phyloP scores from a whole-genome alignment of 2,113 vertebrate species.

The Dipodomys stephensi region DNA sequence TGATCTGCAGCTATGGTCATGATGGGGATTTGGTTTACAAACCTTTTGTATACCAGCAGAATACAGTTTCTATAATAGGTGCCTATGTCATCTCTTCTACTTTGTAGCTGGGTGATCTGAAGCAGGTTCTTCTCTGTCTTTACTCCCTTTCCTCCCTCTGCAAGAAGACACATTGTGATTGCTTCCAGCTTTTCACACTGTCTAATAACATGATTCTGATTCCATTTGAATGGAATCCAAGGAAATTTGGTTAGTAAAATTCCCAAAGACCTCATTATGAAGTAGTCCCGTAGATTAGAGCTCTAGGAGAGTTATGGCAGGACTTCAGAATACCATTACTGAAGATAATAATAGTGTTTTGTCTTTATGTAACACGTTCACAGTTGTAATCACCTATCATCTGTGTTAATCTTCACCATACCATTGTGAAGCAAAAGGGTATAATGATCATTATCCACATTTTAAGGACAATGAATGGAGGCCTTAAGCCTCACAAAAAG shows the following conservation, averaged over 20 bases:
- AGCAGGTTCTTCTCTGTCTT: neutral
- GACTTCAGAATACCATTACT: constrained; percentile 70
- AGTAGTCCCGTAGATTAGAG: constrained; percentile 42
- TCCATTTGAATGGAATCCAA: constrained; percentile 66
- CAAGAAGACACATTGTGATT: constrained; percentile 51
- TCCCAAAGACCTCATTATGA: constrained; percentile 70
- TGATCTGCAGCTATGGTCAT: neutral
- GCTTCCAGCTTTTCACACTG: neutral
- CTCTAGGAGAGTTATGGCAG: constrained; percentile 54
- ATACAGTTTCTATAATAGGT: neutral
- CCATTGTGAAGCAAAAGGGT: constrained; percentile 50
- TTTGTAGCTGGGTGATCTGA: neutral
- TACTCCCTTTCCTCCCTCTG: neutral
- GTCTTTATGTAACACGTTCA: constrained; percentile 70
- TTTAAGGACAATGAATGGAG: constrained; percentile 48
- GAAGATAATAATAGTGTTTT: constrained; percentile 73
- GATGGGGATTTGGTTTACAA: neutral
- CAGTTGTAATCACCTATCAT: constrained; percentile 73
- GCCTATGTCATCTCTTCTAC: neutral
- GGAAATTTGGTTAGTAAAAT: constrained; percentile 65
- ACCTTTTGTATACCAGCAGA: neutral
- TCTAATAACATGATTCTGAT: constrained; percentile 53
- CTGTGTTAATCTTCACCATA: constrained; percentile 58
- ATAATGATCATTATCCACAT: constrained; percentile 56
- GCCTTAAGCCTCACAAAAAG: constrained; percentile 33